Evolutionary conservation across 2,888 invertebrate species (phyloP).

Genomic region (Anthophora plumipes): DNA sequence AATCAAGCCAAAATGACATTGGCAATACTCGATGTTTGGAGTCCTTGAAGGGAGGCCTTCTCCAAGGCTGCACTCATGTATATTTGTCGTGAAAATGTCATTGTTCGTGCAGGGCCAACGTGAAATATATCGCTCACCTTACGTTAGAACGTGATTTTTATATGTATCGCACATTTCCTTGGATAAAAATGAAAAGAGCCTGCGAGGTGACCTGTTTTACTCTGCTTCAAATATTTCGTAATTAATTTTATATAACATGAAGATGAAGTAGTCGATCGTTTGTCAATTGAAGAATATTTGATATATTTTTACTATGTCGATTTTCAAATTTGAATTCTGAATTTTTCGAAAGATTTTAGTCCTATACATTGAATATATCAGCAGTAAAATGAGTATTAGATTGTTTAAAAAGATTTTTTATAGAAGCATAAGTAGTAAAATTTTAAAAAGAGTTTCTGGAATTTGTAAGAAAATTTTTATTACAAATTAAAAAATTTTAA

Average conservation of each 20-base stretch:
- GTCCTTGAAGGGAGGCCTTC: conserved; percentile 58
- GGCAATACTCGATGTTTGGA: conserved; percentile 60
- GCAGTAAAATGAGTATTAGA: too few species aligned
- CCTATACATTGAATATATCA: too few species aligned
- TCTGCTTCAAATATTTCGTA: background rate
- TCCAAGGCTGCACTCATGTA: conserved; percentile 52
- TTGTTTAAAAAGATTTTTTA: too few species aligned
- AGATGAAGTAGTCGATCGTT: too few species aligned
- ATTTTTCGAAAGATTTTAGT: too few species aligned
- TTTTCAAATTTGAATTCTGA: too few species aligned
- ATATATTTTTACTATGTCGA: too few species aligned
- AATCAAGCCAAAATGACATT: conserved; percentile 63
- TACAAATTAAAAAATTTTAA: too few species aligned
- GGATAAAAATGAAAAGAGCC: background rate
- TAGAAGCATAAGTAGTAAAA: too few species aligned
- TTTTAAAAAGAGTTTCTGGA: too few species aligned
- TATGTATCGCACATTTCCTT: background rate
- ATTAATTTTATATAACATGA: background rate
- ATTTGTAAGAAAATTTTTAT: too few species aligned
- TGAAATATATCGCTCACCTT: conserved; percentile 36
- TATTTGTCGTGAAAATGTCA: conserved; percentile 62
- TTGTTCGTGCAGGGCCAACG: conserved; percentile 50
- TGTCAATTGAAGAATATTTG: too few species aligned
- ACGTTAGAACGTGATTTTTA: conserved; percentile 7
- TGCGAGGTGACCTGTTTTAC: background rate